Percentiles rank a stretch among this genome's conserved stretches.
phyloP scores from a whole-genome alignment of 2,888 invertebrate species.

The Zhengitettix transpicula region DNA sequence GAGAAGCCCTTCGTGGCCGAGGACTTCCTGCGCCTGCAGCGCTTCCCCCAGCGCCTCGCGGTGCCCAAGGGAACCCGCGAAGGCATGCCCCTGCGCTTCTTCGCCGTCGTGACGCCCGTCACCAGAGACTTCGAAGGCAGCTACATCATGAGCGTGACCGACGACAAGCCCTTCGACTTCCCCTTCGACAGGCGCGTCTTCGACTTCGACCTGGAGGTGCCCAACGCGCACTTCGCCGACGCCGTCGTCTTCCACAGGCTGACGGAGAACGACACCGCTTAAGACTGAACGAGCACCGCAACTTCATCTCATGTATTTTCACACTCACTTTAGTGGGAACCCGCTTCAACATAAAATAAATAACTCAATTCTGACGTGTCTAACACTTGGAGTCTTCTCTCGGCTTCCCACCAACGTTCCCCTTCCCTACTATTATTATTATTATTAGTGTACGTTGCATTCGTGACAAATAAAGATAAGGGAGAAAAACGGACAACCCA shows the following conservation, averaged over 20 bases:
- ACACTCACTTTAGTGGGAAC: too few species aligned
- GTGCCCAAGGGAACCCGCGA: constrained; percentile 51
- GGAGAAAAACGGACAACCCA: too few species aligned
- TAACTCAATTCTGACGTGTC: too few species aligned
- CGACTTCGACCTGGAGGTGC: constrained; percentile 30
- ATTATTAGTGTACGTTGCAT: too few species aligned
- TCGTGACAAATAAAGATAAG: too few species aligned
- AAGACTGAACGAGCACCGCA: neutral
- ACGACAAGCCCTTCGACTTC: constrained; percentile 46
- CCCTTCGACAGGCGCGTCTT: constrained; percentile 53
- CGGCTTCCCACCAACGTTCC: too few species aligned
- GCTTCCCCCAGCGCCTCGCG: constrained; percentile 52
- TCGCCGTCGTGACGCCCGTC: constrained; percentile 37
- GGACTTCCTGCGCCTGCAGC: constrained; percentile 27
- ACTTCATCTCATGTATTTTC: too few species aligned
- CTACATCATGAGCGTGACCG: neutral
- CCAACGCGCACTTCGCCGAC: constrained; percentile 33
- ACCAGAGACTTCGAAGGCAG: constrained; percentile 12
- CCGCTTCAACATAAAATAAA: too few species aligned
- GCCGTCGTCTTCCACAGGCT: constrained; percentile 28
- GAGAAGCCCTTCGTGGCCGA: constrained; percentile 31
- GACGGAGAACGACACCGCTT: neutral
- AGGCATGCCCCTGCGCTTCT: constrained; percentile 47
- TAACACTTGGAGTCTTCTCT: too few species aligned
- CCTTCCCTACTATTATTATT: too few species aligned